These are phyloP conservation scores for Agraylea sexmaculata DNA, from an alignment of 1,140 invertebrate genomes.

Conservation along the genomic window DNA sequence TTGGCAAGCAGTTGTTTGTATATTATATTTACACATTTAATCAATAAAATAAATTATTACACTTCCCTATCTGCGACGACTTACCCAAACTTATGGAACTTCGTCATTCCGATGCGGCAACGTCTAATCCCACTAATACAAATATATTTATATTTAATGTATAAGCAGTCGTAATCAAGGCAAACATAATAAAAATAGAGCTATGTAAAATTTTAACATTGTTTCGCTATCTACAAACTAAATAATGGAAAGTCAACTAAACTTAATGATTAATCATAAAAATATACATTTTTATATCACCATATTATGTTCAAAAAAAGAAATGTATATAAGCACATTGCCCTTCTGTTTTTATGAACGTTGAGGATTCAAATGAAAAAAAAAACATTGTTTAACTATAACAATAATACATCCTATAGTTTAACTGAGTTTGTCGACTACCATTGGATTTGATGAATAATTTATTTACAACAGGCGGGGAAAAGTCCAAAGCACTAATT, in stretches of 20 bases:
- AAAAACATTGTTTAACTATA: constrained; percentile 8
- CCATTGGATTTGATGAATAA: neutral
- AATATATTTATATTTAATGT: neutral
- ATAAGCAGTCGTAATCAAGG: neutral
- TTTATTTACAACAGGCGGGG: neutral
- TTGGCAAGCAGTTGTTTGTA: no score
- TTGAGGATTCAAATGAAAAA: constrained; percentile 1
- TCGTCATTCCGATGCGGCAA: neutral
- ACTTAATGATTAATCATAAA: constrained; percentile 10
- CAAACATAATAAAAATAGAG: neutral
- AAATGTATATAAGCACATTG: constrained; percentile 18
- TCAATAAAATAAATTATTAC: no score
- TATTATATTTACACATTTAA: no score
- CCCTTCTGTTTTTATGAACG: constrained; percentile 15
- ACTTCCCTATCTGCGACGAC: no score
- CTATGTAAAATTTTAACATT: neutral
- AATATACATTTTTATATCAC: constrained; percentile 19
- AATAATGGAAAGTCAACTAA: neutral
- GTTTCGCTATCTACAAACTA: neutral
- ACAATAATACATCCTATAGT: constrained; percentile 1
- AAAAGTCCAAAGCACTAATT: constrained; percentile 13
- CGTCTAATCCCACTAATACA: neutral
- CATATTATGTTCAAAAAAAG: constrained; percentile 7
- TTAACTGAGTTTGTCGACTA: neutral
- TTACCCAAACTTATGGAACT: no score